Conservation (phyloP, 2,113 vertebrate genomes). For the Chloropsis hardwickii region DNA sequence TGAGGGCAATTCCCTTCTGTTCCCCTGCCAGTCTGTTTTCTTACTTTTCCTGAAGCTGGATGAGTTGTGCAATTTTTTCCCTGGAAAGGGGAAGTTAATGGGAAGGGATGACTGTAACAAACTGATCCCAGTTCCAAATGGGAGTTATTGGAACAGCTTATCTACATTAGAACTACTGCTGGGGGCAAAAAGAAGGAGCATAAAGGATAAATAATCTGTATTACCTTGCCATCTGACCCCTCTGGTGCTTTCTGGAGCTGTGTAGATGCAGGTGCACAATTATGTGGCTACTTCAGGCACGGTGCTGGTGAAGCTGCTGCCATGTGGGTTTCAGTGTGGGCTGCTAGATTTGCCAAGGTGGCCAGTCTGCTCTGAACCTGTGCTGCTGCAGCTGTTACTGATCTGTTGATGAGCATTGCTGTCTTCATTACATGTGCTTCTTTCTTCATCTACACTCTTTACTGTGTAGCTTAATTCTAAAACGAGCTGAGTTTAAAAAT, state of each 20-base stretch:
- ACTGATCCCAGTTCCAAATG: background rate
- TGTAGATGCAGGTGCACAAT: background rate
- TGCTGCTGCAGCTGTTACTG: background rate
- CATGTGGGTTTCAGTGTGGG: background rate
- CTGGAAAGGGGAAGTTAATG: background rate
- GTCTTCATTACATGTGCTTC: background rate
- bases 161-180: background rate
- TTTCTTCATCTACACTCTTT: background rate
- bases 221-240: background rate
- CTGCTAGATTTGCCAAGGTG: background rate
- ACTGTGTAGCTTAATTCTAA: background rate
- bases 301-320: background rate
- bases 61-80: background rate
- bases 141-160: background rate
- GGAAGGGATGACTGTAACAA: background rate
- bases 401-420: background rate
- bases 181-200: background rate
- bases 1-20: background rate
- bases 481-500: background rate
- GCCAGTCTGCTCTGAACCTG: background rate
- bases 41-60: background rate
- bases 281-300: background rate
- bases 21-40: background rate
- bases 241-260: background rate
- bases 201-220: background rate